Conservation (phyloP, 2,888 invertebrate genomes). For the Campoplex nolae region DNA sequence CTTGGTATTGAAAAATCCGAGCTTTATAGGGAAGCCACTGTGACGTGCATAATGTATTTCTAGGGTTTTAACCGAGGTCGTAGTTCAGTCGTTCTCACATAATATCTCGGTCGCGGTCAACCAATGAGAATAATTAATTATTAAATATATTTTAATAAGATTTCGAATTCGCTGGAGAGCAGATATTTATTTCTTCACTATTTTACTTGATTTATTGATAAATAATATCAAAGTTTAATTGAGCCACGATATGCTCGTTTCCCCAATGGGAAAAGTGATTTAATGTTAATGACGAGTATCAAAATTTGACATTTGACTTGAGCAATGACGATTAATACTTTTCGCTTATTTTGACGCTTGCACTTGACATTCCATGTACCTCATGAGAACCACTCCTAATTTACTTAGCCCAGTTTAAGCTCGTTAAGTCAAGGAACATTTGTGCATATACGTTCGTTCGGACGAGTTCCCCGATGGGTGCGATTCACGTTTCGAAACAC, state of each 20-base stretch:
- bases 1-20: conserved; percentile 80
- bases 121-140: neutral
- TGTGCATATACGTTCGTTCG: conserved; percentile 28
- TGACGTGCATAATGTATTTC: conserved; percentile 77
- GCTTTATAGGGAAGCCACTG: conserved; percentile 81
- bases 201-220: neutral
- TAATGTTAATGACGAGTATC: neutral
- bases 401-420: conserved; percentile 57
- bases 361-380: conserved; percentile 55
- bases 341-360: conserved; percentile 5
- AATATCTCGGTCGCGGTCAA: conserved; percentile 27
- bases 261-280: neutral
- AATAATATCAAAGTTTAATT: neutral
- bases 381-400: conserved; percentile 60
- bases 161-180: neutral
- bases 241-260: neutral
- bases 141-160: neutral
- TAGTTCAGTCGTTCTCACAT: conserved; percentile 66
- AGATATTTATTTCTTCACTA: neutral
- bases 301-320: neutral
- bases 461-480: conserved; percentile 34
- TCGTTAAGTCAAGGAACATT: conserved; percentile 51
- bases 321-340: neutral
- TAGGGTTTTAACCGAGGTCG: conserved; percentile 78
- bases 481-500: conserved; percentile 62